Evolutionary conservation across 92 coral and sea anemone genomes (phyloP), one percentile per base, ranked within the genome.

Genomic region (Palythoa caribaeorum): DNA sequence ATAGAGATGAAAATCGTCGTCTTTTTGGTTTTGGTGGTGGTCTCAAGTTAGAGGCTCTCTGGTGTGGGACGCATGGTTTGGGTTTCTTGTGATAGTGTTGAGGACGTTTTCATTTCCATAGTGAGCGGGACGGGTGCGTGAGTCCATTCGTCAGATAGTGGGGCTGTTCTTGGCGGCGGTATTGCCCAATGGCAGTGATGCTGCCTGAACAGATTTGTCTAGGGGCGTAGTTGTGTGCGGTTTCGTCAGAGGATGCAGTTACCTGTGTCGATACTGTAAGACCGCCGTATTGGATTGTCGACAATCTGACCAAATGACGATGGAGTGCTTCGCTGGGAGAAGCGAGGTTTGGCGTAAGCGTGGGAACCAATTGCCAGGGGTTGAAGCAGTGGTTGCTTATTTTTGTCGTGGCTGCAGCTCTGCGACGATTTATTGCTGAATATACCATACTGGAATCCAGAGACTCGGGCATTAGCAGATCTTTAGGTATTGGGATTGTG

Each of bases 341-440:
- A 28, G 28, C 28, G 28, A 28, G 28, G 28, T 28, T 28, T 28
- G 28, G 28, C 28, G 59, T 44, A 84, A 73, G 77, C 85, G 68
- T 50, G 70, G 14, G 90, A 88, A 6, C 87, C 90, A 35, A 80
- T 40, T 63, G 90, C 52, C 37, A 88, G 79, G 38, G 87, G 86
- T 65, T 17, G 52, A 69, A 79, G 54, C 6, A 44, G 48, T 50
- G 78, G 35, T 65, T 88, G 63, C 28, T 38, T 8, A 28, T 52
- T 53, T 10, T 78, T 88, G 78, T 79, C 74, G 57, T 52, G 28
- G 28, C 28, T 28, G 28, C 28, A 28, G 28, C 57, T 52, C 57
- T 52, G 57, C 57, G 57, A 52, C 57, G 57, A 52, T 52, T 52
- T 52, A 52, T 52, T 13, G 57, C 57, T 52, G 57, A 52, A 52